A percentile compares a stretch with the other conserved stretches of the same genome.
Evolutionary conservation across 2,888 invertebrate species (phyloP).

Genomic region (Rhaphigaster nebulosa): DNA sequence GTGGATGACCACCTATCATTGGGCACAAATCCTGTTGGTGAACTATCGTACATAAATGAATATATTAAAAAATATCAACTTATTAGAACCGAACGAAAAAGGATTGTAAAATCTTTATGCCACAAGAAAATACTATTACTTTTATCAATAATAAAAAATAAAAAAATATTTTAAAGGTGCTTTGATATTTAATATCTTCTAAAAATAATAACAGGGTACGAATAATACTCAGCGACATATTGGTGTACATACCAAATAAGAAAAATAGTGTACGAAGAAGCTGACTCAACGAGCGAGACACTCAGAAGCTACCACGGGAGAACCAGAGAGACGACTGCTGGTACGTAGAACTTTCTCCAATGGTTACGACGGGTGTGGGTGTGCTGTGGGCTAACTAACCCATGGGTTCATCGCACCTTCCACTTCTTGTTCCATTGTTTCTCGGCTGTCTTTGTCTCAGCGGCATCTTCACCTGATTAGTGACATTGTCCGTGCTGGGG

Average conservation of each 20-base stretch:
- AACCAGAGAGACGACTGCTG: not conserved
- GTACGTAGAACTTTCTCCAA: not conserved
- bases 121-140: no score
- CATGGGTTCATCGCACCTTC: slow-evolving; percentile 9
- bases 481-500: not conserved
- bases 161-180: no score
- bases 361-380: not conserved
- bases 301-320: not conserved
- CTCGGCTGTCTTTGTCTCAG: not conserved
- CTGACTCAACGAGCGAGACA: not conserved
- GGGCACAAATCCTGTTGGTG: no score
- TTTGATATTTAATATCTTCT: no score
- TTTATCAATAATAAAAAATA: no score
- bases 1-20: no score
- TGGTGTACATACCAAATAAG: not conserved
- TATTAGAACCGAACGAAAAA: no score
- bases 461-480: slow-evolving; percentile 1
- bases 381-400: not conserved
- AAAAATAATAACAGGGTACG: no score
- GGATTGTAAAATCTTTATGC: no score
- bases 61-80: no score
- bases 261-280: not conserved
- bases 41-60: no score
- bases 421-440: not conserved
- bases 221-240: not conserved